Base-by-base conservation (phyloP, 2,797 vertebrate species). In the Lepus townsendii region DNA sequence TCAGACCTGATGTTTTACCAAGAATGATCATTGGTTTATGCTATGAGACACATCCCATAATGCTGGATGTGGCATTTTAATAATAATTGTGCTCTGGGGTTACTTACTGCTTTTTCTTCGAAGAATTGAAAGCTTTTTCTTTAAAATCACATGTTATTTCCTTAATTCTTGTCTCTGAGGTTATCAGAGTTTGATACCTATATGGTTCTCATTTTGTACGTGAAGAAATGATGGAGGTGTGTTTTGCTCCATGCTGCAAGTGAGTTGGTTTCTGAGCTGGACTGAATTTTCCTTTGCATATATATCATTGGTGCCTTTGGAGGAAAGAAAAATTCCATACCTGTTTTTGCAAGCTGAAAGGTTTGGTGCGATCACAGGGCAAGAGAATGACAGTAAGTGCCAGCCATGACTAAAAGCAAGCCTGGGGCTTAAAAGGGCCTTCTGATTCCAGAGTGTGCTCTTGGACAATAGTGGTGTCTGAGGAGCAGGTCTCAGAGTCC, bases 1-100 rank as follows among this genome's bases (percentile, higher is more conserved):
- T 88, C 78, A 92, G 75, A 65, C n/a, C 54, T 93, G 72, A 91
- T 76, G 71, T 90, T 96, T 79, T 92, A 78, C 3, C 84, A 77
- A 90, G 75, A 83, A 79, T 60, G 32, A 83, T 88, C 50, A 63
- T 32, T 91, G 77, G 63, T 54, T 91, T 95, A 68, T 91, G 8
- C 42, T 42, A 42, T 42, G 42, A 42, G 42, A 78, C 91, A 62
- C 63, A 42, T 85, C 54, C 42, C 8, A 6, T 78, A 60, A 77
- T 79, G 79, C 10, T 86, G 75, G 78, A 30, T 9, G 4, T 94
- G 87, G 47, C 78, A 4, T 95, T 95, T 95, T 88, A 88, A 83
- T 91, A 90, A 60, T 73, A 69, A 69, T 60, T 22, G 42, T 62
- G 8, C 72, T 83, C 52, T 73, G n/a, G 3, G 32, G 84, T 95